Base-by-base conservation (phyloP, 2,888 invertebrate genomes). In the Leptinotarsa tumamoca region DNA sequence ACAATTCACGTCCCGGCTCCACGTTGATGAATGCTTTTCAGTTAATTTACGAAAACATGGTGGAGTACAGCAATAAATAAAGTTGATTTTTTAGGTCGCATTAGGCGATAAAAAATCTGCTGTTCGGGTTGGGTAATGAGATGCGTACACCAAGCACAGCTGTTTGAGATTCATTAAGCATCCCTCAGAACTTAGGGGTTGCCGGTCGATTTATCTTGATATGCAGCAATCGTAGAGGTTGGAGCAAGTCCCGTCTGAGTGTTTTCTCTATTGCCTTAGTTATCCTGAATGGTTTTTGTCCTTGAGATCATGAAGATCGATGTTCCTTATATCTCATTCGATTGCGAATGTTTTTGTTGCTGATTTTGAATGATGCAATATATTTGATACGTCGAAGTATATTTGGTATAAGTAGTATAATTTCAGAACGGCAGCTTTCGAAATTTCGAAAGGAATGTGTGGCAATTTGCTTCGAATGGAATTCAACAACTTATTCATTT, bases 91-190 rank as follows among this genome's bases (percentile, higher is more conserved):
- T 84, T 83, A 82, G 82, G 83, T 82, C 82, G 75, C 80, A 78
- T 84, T 82, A 83, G 77, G 80, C 81, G 82, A 82, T 83, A 84
- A 84, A 84, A 84, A 84, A 81, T 80, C 82, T 82, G 79, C 80
- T 80, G 74, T 79, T 77, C 72, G 78, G 77, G 73, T 58, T 23
- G 56, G 72, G 73, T 82, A 82, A 80, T 82, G 80, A 82, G 80
- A 82, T 82, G 80, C 79, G 75, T 79, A 68, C 68, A 68, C 52
- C 52, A 43, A 18, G 61, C 67, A 63, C 76, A 75, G 75, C 75
- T 75, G 75, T 58, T 70, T 49, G 70, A 49, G 49, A 49, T 70
- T 70, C 70, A 70, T 70, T 70, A 33, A 18, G n/a, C 63, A 63
- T 63, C 63, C 63, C 63, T 63, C 13, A 43, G 63, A 43, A 63